A percentile compares a stretch with the other conserved stretches of the same genome.
These are phyloP conservation scores for Callithrix jacchus DNA, from an alignment of 2,113 vertebrate genomes.

Conservation along the genomic window DNA sequence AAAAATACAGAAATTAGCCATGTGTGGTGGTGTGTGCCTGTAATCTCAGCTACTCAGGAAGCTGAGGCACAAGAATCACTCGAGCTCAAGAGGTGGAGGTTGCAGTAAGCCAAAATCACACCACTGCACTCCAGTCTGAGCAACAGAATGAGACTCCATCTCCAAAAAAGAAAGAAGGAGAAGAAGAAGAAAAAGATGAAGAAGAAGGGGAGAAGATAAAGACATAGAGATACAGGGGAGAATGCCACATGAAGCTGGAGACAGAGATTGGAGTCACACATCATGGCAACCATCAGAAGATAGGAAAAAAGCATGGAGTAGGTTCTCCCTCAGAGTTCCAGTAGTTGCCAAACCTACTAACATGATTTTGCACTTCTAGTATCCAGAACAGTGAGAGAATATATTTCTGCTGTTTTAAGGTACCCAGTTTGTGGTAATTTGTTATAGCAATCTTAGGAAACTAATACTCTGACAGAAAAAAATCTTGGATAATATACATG, in stretches of 20 bases:
- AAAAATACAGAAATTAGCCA: no score
- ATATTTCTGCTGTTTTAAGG: neutral
- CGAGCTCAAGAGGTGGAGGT: no score
- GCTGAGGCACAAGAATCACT: no score
- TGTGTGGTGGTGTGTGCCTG: no score
- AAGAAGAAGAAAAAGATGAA: neutral
- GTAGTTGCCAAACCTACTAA: neutral
- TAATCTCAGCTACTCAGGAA: no score
- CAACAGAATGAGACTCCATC: no score
- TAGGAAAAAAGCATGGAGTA: neutral
- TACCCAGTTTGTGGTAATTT: neutral
- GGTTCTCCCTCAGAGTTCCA: neutral
- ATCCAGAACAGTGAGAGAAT: neutral
- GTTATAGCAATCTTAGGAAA: neutral
- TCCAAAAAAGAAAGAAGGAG: no score
- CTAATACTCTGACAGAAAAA: neutral
- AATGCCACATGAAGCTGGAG: neutral
- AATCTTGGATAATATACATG: neutral
- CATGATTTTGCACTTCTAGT: neutral
- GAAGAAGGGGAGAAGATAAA: neutral
- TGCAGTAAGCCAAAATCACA: no score
- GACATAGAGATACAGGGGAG: neutral
- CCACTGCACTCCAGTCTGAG: no score
- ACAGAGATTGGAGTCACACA: neutral
- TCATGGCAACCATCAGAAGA: neutral